Evolutionary conservation across 2,888 invertebrate genomes (phyloP).

Genomic region (Aplocera efformata): DNA sequence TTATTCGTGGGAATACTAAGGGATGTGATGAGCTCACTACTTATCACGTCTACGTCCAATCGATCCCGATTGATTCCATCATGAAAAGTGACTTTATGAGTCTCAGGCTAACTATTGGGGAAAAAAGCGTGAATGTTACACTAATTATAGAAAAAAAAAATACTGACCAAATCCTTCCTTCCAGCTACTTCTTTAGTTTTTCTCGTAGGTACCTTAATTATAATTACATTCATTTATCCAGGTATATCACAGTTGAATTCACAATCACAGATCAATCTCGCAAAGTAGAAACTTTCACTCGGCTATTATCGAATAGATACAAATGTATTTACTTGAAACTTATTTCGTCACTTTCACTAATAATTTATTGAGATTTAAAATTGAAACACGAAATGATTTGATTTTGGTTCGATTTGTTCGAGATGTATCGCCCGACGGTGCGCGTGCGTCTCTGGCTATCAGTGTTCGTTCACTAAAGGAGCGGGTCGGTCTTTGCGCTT

Average conservation of each 20-base stretch:
- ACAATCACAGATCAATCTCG: constrained; percentile 15
- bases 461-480: constrained; percentile 13
- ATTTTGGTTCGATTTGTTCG: no score
- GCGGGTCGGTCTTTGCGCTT: constrained; percentile 4
- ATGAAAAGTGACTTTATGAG: no score
- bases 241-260: constrained; percentile 9
- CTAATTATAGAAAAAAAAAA: background rate
- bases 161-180: background rate
- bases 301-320: background rate
- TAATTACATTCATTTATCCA: constrained; percentile 10
- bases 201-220: constrained; percentile 6
- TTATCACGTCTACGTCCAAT: no score
- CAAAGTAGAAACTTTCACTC: constrained; percentile 17
- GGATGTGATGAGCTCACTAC: no score
- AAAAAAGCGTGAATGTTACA: no score
- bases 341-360: no score
- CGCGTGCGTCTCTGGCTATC: constrained; percentile 13
- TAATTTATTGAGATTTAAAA: no score
- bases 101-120: no score
- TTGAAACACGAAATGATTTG: no score
- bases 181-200: background rate
- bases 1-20: no score
- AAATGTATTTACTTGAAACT: background rate
- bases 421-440: background rate
- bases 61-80: no score